Conservation (phyloP, 2,113 vertebrate species). For the Oreocharis arfaki region DNA sequence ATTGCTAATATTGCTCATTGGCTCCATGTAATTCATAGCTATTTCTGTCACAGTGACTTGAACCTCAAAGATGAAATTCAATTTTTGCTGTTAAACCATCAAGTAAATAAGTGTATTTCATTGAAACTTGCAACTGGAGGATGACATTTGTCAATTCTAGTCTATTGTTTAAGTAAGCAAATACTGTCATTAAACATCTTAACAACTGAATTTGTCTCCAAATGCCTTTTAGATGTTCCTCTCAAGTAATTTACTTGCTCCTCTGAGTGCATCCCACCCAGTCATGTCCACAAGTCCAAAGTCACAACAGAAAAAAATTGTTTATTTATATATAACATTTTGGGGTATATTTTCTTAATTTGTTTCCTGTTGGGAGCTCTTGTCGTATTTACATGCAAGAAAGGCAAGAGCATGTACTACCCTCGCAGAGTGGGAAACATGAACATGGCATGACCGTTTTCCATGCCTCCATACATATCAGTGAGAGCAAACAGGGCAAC, state of each 20-base stretch:
- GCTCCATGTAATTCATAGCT: neutral
- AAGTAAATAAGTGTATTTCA: neutral
- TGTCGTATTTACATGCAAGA: neutral
- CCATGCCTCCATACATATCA: neutral
- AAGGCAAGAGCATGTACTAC: neutral
- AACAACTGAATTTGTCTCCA: neutral
- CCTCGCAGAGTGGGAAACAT: neutral
- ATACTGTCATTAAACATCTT: neutral
- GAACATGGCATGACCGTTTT: neutral
- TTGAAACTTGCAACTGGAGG: neutral
- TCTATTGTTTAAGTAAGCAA: neutral
- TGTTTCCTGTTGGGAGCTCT: neutral
- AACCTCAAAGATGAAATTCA: neutral
- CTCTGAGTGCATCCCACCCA: neutral
- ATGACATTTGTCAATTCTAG: neutral
- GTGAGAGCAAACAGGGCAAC: neutral
- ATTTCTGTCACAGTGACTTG: neutral
- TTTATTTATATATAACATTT: neutral
- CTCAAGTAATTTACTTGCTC: neutral
- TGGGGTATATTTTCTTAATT: neutral
- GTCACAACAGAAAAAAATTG: neutral
- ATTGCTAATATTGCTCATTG: neutral
- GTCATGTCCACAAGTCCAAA: neutral
- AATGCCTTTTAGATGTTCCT: neutral
- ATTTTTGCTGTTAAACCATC: neutral